Base-by-base conservation (phyloP, 2,888 invertebrate species). In the Exephanes ischioxanthus region DNA sequence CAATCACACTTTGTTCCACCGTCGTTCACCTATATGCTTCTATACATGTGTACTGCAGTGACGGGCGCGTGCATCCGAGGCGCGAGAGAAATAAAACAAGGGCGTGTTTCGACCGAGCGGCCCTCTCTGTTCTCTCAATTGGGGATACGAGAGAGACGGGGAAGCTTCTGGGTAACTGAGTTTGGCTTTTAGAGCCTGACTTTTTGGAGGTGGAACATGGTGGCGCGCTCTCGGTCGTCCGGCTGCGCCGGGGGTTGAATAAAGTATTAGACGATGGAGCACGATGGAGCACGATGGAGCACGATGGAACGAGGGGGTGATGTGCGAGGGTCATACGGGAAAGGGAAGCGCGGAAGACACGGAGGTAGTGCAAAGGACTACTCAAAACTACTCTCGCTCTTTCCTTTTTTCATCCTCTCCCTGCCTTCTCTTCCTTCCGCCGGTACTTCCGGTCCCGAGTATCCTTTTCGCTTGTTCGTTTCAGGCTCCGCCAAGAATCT, bases 231-330 rank as follows among this genome's bases (percentile, higher is more conserved):
- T 72, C 73, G 77, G 68, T 86, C 67, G 83, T 83, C 86, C 80
- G 80, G 78, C 85, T 77, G 81, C 76, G 66, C 79, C 30, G 80
- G 78, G 86, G 87, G 87, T 79, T 91, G 90, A 92, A 91, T 91
- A 91, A 90, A 90, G 90, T 91, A 91, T 91, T 87, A 90, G 91
- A 88, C 85, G 89, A 83, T 76, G 76, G 78, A 72, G 75, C 55
- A 26, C 26, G 26, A 26, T 26, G 26, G n/a, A n/a, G n/a, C n/a
- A n/a, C n/a, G n/a, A n/a, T 22, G 22, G 26, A 26, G 26, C 26
- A 82, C 76, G 82, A 80, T 80, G 76, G 71, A 72, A 66, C 71
- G 26, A 61, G 67, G 22, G 55, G 30, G 30, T 11, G 3, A 16
- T 7, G 48, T 7, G 66, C n/a, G 19, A 41, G 51, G 48, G 45